Conservation (phyloP, 2,797 vertebrate species). For the Eurystomus glaucurus region DNA sequence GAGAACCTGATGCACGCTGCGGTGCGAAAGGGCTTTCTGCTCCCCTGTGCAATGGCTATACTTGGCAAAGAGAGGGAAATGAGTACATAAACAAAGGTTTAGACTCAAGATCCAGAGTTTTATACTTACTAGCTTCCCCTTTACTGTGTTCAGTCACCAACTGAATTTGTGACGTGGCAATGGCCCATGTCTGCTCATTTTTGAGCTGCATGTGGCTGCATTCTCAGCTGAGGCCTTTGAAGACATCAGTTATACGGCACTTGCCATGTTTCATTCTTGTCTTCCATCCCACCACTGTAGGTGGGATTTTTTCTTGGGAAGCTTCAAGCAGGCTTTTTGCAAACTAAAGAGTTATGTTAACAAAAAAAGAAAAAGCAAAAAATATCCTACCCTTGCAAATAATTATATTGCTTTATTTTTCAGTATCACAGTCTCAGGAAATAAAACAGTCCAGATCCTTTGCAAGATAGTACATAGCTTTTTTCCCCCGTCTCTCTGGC, state of each 20-base stretch:
- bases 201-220: not conserved
- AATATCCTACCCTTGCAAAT: slow-evolving; percentile 21
- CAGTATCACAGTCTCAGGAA: slow-evolving; percentile 45
- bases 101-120: not conserved
- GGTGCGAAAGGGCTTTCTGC: not conserved
- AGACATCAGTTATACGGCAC: not conserved
- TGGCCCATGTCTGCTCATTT: not conserved
- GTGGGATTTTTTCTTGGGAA: rapidly evolving
- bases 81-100: not conserved
- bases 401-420: slow-evolving; percentile 69
- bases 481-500: not conserved
- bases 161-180: not conserved
- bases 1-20: not conserved
- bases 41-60: not conserved
- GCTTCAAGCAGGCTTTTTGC: not conserved
- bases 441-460: slow-evolving; percentile 31
- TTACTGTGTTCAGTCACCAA: not conserved
- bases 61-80: not conserved
- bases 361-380: not conserved
- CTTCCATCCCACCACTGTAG: not conserved
- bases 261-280: not conserved
- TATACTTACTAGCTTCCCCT: not conserved
- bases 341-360: not conserved
- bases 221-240: not conserved
- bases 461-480: slow-evolving; percentile 1